Conservation (phyloP, 37 sponge, comb jelly and placozoan genomes). For the Chondrosia reniformis region DNA sequence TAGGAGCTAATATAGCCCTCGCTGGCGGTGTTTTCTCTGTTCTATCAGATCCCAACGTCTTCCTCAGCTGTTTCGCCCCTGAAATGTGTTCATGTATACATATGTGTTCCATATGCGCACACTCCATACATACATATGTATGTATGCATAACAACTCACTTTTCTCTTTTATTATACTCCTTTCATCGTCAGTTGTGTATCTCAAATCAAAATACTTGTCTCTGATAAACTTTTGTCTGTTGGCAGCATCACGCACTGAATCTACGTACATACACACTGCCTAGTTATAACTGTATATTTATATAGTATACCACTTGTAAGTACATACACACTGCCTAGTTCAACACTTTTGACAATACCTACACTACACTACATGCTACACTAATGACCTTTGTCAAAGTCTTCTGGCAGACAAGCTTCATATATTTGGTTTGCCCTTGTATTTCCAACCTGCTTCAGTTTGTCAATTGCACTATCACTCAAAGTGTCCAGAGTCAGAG, state of each 20-base stretch:
- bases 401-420: conserved; percentile 57
- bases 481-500: conserved; percentile 78
- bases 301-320: no score
- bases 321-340: no score
- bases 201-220: conserved; percentile 66
- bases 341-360: no score
- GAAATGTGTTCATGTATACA: no score
- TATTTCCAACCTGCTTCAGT: conserved; percentile 61
- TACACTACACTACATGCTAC: neutral
- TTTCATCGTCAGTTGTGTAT: conserved; percentile 46
- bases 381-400: conserved; percentile 68
- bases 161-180: conserved; percentile 36
- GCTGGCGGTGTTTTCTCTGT: neutral
- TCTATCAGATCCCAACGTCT: neutral
- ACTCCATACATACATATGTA: neutral
- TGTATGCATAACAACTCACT: conserved; percentile 29
- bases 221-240: conserved; percentile 54
- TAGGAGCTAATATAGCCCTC: neutral
- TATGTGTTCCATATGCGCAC: no score
- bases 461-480: conserved; percentile 49
- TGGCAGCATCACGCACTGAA: conserved; percentile 21
- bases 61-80: neutral
- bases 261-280: conserved; percentile 5
- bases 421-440: conserved; percentile 43
- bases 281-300: no score